These are phyloP conservation scores for Pseudobourletiella spinata DNA, from an alignment of 1,140 invertebrate genomes.

Conservation along the genomic window DNA sequence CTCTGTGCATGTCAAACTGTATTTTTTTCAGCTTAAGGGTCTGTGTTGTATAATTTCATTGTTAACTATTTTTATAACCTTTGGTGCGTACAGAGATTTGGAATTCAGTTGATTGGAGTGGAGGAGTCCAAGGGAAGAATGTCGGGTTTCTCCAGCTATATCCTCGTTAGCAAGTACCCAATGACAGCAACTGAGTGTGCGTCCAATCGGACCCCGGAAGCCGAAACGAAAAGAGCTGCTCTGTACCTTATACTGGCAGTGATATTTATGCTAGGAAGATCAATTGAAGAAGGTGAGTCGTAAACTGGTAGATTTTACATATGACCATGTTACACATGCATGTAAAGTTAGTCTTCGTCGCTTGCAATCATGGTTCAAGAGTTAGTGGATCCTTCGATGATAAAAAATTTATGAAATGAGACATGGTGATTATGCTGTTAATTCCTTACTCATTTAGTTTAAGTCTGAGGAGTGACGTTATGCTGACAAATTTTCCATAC, in stretches of 20 bases:
- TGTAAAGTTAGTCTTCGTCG: too few relatives aligned
- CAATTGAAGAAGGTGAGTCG: constrained; percentile 31
- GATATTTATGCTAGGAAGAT: constrained; percentile 28
- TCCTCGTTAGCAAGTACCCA: constrained; percentile 25
- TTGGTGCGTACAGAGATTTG: constrained; percentile 19
- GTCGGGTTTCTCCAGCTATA: constrained; percentile 7
- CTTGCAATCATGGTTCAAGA: too few relatives aligned
- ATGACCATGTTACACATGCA: too few relatives aligned
- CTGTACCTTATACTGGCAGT: constrained; percentile 18
- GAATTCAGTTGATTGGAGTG: constrained; percentile 18
- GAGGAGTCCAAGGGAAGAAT: constrained; percentile 7
- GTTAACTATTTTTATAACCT: neutral
- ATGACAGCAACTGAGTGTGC: constrained; percentile 15
- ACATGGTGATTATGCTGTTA: too few relatives aligned
- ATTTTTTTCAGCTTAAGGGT: neutral
- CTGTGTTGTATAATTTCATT: neutral
- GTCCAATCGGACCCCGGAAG: neutral
- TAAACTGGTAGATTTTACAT: too few relatives aligned
- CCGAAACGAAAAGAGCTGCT: constrained; percentile 10
- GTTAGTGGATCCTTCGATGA: too few relatives aligned
- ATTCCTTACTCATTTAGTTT: constrained; percentile 19
- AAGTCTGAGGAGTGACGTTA: constrained; percentile 17
- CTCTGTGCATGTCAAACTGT: too few relatives aligned
- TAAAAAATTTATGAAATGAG: too few relatives aligned
- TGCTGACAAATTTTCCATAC: too few relatives aligned